Base-by-base conservation (phyloP, 2,888 invertebrate genomes). In the Pyrrhia umbra region DNA sequence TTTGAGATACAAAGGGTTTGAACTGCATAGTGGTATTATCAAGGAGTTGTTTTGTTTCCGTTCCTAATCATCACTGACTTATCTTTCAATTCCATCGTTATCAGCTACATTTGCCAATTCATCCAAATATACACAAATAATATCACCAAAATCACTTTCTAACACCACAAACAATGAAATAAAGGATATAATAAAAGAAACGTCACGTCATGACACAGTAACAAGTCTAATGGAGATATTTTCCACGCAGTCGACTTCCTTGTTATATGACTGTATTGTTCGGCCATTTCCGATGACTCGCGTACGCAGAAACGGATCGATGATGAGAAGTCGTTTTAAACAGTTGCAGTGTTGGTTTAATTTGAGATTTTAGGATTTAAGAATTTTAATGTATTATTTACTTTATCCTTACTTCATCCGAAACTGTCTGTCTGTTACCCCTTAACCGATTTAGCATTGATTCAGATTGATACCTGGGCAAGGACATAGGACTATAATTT, bases 261-360 rank as follows among this genome's bases (percentile, higher is more conserved):
- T 54, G 75, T 74, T 66, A 39, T 49, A 52, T 49, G 52, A 58
- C 45, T 50, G 70, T 61, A 75, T 67, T 70, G 77, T 74, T 65
- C 68, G 52, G 23, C 45, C 59, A 70, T 76, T 77, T 76, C 77
- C 77, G 74, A 77, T 77, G 65, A 77, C 37, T 54, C 39, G 40
- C 4, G 40, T 77, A 77, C 74, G 45, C 52, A 63, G 77, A 77
- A 77, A 58, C 58, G 8, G 51, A 50, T 51, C 62, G 45, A 56
- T 76, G 69, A 66, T 62, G 50, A 43, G 61, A 72, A 73, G 20
- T 42, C 43, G 40, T 56, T 68, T 30, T 21, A 71, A 65, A 56
- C 50, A 34, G 56, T 56, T 37, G 40, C 27, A 34, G 15, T 8
- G 39, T 42, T 51, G 30, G 51, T 55, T 55, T 37, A 42, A 58